Evolutionary conservation across 92 coral and sea anemone species (phyloP).

Genomic region (Chrysogorgia sp.): DNA sequence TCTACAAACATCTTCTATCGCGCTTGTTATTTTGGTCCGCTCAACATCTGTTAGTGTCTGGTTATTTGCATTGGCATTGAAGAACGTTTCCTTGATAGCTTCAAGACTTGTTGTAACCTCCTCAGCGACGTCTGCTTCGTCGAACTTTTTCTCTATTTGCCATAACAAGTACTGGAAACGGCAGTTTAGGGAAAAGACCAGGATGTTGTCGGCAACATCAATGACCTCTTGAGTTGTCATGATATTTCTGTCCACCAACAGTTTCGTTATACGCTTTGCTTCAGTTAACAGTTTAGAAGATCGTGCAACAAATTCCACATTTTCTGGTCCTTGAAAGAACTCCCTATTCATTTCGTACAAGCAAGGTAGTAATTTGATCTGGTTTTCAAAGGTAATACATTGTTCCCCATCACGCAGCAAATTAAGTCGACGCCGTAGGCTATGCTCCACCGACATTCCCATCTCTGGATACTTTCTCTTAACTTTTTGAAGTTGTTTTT

Average conservation of each 20-base stretch:
- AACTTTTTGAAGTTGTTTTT: not conserved
- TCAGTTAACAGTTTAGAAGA: not conserved
- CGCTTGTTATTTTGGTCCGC: constrained; percentile 9
- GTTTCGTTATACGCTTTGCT: not conserved
- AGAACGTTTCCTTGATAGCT: constrained; percentile 3
- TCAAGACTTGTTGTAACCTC: constrained; percentile 20
- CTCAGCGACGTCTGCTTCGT: not conserved
- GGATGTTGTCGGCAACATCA: constrained; percentile 17
- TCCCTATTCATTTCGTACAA: not conserved
- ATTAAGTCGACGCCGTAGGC: not conserved
- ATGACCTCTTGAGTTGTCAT: constrained; percentile 22
- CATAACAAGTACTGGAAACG: constrained; percentile 22
- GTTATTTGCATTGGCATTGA: not conserved
- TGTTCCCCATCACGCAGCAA: not conserved
- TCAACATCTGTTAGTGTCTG: not conserved
- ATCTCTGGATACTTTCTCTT: not conserved
- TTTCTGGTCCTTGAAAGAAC: constrained; percentile 8
- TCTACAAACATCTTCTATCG: constrained; percentile 23
- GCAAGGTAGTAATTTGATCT: not conserved
- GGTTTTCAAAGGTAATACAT: constrained; percentile 15
- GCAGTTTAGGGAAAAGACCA: constrained; percentile 7
- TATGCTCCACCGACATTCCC: not conserved
- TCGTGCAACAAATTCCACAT: not conserved
- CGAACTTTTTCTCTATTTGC: constrained; percentile 12
- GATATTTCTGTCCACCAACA: not conserved